A percentile compares a stretch with the other conserved stretches of the same genome.
Conservation (phyloP, 2,113 vertebrate genomes). For the Gallinago media region DNA sequence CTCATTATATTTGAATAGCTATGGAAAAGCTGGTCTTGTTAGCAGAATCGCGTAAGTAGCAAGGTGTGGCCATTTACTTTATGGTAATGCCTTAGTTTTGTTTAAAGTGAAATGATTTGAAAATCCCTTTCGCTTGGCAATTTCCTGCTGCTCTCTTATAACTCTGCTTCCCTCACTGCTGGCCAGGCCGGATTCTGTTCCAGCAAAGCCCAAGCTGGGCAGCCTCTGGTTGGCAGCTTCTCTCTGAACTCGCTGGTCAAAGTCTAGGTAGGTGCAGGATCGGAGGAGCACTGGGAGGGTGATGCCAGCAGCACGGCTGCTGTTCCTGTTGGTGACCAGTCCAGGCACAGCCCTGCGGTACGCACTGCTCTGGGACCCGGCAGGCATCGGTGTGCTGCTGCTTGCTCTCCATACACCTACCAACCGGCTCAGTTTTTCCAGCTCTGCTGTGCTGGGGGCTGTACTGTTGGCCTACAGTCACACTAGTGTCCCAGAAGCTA, state of each 20-base stretch:
- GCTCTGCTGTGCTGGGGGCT: background rate
- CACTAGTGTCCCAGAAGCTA: background rate
- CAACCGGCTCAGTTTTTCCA: background rate
- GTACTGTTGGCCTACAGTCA: background rate
- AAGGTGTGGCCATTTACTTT: constrained; percentile 34
- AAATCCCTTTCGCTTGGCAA: background rate
- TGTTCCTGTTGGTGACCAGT: background rate
- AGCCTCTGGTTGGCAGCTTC: background rate
- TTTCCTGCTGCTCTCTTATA: background rate
- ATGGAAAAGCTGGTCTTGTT: background rate
- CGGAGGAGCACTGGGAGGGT: background rate
- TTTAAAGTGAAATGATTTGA: background rate
- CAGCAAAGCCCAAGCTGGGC: background rate
- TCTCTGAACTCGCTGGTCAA: accelerated
- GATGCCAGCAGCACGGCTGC: background rate
- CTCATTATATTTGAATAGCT: constrained; percentile 11
- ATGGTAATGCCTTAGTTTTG: constrained; percentile 3
- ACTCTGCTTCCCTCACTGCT: background rate
- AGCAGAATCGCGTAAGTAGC: background rate
- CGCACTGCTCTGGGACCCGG: accelerated
- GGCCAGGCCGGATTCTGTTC: background rate
- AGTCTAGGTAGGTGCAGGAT: background rate
- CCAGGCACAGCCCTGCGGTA: background rate
- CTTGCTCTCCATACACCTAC: accelerated
- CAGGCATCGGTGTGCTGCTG: background rate